These are phyloP conservation scores for Esox masquinongy DNA, from an alignment of 2,797 vertebrate species.

Conservation along the genomic window DNA sequence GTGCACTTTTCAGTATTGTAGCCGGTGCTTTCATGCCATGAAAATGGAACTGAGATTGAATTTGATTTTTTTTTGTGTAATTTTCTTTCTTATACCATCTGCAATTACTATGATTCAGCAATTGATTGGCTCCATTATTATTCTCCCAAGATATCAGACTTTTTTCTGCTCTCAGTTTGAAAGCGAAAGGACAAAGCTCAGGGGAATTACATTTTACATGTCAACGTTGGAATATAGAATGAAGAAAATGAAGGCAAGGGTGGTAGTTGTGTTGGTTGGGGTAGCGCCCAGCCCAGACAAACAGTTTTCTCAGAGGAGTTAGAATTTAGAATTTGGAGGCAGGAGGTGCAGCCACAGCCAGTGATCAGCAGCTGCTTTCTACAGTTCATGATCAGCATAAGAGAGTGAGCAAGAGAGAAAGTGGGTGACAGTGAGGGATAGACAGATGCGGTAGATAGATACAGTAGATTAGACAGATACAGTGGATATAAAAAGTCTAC, in stretches of 20 bases:
- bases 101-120: conserved; percentile 30
- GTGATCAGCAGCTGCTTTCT: conserved; percentile 70
- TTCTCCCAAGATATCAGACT: conserved; percentile 33
- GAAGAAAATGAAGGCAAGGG: background rate
- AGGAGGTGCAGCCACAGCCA: conserved; percentile 62
- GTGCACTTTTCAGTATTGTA: background rate
- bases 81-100: conserved; percentile 5
- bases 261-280: conserved; percentile 29
- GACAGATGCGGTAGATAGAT: background rate
- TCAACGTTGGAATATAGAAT: conserved; percentile 28
- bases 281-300: conserved; percentile 17
- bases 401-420: conserved; percentile 6
- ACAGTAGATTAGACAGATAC: background rate
- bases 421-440: background rate
- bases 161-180: conserved; percentile 37
- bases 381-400: conserved; percentile 60
- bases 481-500: too few species aligned
- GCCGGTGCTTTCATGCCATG: conserved; percentile 1
- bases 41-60: conserved; percentile 1
- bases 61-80: background rate
- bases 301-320: conserved; percentile 55
- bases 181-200: conserved; percentile 51
- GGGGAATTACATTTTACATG: conserved; percentile 51
- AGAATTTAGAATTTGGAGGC: conserved; percentile 60
- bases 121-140: conserved; percentile 42